Conservation (phyloP, 2,797 vertebrate genomes). For the Danio albolineatus region DNA sequence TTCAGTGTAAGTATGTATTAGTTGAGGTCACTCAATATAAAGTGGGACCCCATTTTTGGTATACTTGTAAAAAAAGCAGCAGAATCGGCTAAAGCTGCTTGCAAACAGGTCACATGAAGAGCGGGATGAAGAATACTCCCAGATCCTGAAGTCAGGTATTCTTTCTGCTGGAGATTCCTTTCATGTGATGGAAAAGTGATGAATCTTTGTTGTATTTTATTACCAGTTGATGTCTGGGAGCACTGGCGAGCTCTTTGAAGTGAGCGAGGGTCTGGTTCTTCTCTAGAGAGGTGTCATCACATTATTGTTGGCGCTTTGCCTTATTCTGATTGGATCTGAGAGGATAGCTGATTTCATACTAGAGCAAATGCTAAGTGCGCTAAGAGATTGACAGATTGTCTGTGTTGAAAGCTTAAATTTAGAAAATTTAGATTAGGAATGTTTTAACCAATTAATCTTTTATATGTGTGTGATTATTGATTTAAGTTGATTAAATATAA, state of each 20-base stretch:
- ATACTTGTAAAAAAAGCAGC: neutral
- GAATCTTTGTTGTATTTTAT: slow-evolving; percentile 77
- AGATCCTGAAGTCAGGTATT: slow-evolving; percentile 60
- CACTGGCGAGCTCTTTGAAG: slow-evolving; percentile 76
- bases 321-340: slow-evolving; percentile 67
- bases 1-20: too few species aligned
- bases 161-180: slow-evolving; percentile 69
- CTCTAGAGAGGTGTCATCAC: slow-evolving; percentile 69
- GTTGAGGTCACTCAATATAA: too few species aligned
- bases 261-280: slow-evolving; percentile 73
- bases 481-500: too few species aligned
- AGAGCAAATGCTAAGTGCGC: slow-evolving; percentile 22
- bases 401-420: too few species aligned
- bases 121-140: slow-evolving; percentile 17
- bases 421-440: too few species aligned
- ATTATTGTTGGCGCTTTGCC: slow-evolving; percentile 69
- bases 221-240: slow-evolving; percentile 76
- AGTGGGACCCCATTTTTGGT: neutral
- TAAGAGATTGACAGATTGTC: too few species aligned
- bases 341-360: slow-evolving; percentile 12
- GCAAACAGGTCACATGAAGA: neutral
- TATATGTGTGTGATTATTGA: too few species aligned
- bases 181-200: slow-evolving; percentile 76
- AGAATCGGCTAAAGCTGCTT: neutral
- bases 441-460: too few species aligned